phyloP scores from a whole-genome alignment of 2,888 invertebrate species.

The Scaptomyza polygonia region DNA sequence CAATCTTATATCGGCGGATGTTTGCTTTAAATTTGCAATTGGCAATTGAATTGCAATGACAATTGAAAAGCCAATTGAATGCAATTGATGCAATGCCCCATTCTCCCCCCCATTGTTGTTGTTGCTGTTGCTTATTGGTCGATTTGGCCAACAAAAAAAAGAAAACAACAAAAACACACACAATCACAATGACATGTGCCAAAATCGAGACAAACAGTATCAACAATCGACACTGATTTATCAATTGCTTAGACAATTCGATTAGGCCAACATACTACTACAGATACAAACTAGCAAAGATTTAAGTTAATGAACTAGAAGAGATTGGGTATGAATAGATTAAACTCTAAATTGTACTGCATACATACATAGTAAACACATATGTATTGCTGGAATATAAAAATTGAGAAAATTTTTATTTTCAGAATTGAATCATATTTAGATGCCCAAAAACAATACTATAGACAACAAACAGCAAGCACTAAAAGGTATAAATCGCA shows the following conservation, averaged over 20 bases:
- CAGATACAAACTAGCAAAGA: background rate
- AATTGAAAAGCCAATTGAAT: conserved; percentile 72
- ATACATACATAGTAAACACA: background rate
- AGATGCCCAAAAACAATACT: conserved; percentile 21
- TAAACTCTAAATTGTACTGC: background rate
- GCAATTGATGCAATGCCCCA: conserved; percentile 63
- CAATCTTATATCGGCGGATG: conserved; percentile 39
- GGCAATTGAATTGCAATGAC: conserved; percentile 73
- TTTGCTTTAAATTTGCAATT: conserved; percentile 73
- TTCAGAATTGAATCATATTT: conserved; percentile 39
- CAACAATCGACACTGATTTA: conserved; percentile 19
- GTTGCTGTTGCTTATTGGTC: conserved; percentile 14
- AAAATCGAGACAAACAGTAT: conserved; percentile 9
- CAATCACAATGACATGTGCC: conserved; percentile 42
- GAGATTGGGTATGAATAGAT: too few relatives aligned
- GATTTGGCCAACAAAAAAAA: conserved; percentile 39
- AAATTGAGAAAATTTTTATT: conserved; percentile 36
- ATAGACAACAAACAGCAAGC: conserved; percentile 27
- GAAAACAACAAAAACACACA: too few relatives aligned
- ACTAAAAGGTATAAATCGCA: conserved; percentile 28
- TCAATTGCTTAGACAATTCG: conserved; percentile 17
- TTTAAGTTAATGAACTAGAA: too few relatives aligned
- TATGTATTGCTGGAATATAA: conserved; percentile 25
- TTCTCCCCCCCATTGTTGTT: background rate
- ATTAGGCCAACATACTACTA: conserved; percentile 14